Percentiles rank a stretch among this genome's conserved stretches.
Conservation (phyloP, 2,797 vertebrate species). For the Falco concolor region DNA sequence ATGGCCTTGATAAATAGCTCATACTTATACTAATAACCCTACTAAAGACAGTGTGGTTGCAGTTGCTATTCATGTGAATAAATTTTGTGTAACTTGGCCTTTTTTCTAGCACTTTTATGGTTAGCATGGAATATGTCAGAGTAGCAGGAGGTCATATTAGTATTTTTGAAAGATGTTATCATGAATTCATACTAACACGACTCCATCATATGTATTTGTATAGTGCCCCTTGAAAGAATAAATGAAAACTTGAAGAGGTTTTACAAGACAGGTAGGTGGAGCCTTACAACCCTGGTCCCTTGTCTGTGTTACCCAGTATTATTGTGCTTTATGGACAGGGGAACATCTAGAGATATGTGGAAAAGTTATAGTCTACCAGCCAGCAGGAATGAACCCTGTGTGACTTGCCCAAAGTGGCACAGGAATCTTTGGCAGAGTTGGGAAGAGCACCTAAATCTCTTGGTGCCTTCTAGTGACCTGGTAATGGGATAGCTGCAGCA, state of each 20-base stretch:
- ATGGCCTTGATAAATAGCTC: not conserved
- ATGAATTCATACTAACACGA: not conserved
- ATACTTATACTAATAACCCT: not conserved
- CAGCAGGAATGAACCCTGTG: not conserved
- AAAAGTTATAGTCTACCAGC: not conserved
- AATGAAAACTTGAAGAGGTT: not conserved
- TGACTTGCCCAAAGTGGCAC: not conserved
- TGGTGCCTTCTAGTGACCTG: not conserved
- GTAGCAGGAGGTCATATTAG: not conserved
- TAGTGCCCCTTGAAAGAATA: not conserved
- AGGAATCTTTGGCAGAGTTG: not conserved
- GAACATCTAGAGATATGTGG: not conserved
- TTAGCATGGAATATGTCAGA: not conserved
- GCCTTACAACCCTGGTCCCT: not conserved
- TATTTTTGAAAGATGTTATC: not conserved
- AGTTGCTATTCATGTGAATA: not conserved
- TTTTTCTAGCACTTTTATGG: not conserved
- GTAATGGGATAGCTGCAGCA: not conserved
- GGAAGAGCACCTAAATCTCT: not conserved
- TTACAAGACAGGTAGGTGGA: not conserved
- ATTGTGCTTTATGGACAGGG: not conserved
- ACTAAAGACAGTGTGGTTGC: not conserved
- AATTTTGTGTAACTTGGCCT: not conserved
- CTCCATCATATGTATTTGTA: not conserved
- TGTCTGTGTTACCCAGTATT: not conserved